Conservation (phyloP, 1,140 invertebrate genomes). For the Samia ricini region DNA sequence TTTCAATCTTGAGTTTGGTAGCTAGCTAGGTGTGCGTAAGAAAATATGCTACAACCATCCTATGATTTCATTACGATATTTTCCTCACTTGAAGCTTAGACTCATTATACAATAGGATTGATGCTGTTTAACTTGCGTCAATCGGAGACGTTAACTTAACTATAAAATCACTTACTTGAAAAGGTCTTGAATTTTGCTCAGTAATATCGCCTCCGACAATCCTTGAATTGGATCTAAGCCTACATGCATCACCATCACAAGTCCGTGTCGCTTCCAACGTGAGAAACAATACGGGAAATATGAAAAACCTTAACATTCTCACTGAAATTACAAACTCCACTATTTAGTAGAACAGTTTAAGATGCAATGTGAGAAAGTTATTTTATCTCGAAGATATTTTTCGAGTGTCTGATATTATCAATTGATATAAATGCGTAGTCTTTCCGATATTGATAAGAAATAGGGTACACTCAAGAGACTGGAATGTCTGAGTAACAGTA, state of each 20-base stretch:
- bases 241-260: conserved; percentile 24
- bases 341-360: conserved; percentile 5
- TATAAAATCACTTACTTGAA: conserved; percentile 36
- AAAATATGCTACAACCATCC: too few species aligned
- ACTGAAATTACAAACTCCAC: conserved; percentile 1
- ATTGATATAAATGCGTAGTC: conserved; percentile 10
- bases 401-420: conserved; percentile 15
- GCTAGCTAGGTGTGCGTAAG: too few species aligned
- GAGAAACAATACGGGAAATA: conserved; percentile 28
- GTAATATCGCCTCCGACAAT: conserved; percentile 36
- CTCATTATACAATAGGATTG: too few species aligned
- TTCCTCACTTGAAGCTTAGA: too few species aligned
- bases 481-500: background rate
- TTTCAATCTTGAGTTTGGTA: too few species aligned
- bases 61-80: too few species aligned
- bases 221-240: conserved; percentile 19
- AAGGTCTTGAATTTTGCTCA: conserved; percentile 35
- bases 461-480: background rate
- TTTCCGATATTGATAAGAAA: conserved; percentile 13
- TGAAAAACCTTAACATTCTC: conserved; percentile 29
- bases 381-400: conserved; percentile 14
- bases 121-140: too few species aligned
- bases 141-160: too few species aligned
- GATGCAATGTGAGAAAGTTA: conserved; percentile 16
- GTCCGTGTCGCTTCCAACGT: conserved; percentile 19